Evolutionary conservation across 1,140 invertebrate species (phyloP), one percentile per base, ranked within the genome.

Genomic region (Polyergus mexicanus): DNA sequence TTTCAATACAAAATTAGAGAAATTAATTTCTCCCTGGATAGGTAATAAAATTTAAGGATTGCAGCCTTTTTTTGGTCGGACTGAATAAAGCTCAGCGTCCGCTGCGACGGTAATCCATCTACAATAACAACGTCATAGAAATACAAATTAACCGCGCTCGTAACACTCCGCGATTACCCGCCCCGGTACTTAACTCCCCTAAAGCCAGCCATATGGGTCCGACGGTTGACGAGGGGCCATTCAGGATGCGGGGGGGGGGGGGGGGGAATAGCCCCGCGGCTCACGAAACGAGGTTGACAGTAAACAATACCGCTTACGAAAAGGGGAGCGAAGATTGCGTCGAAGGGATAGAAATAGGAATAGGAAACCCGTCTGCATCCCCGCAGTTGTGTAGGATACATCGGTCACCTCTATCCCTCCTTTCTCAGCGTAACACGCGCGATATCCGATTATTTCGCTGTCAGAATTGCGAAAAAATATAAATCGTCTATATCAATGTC

Each of bases 221-320:
- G 44, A 38, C 8, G 58, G 7, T 3, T 62, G 83, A 60, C 71
- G 71, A 85, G 62, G 60, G 51, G n/a, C 10, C 28, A 87, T 25
- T 69, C 56, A 71, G 32, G 63, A 44, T 38, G 19, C 62, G 86
- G 13, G 25, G 25, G 25, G 25, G 25, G 25, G 25, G 25, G 25
- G 25, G 1, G 25, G 25, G 77, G 56, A 56, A 41, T 11, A 19
- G 13, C 28, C 22, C 32, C 51, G 54, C 13, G 19, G 22, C 3
- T 38, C 38, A 62, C 66, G 66, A 63, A 81, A 77, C 56, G 84
- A 69, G 38, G 65, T 76, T 85, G 84, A 83, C 62, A 65, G 66
- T 89, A 90, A 89, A 90, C 88, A 89, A 89, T 90, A 87, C 78
- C 32, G 85, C 68, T 58, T 75, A 87, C 88, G 74, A 72, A 80